A percentile compares a stretch with the other conserved stretches of the same genome.
Conservation (phyloP, 2,888 invertebrate species). For the Lasioglossum marginatum region DNA sequence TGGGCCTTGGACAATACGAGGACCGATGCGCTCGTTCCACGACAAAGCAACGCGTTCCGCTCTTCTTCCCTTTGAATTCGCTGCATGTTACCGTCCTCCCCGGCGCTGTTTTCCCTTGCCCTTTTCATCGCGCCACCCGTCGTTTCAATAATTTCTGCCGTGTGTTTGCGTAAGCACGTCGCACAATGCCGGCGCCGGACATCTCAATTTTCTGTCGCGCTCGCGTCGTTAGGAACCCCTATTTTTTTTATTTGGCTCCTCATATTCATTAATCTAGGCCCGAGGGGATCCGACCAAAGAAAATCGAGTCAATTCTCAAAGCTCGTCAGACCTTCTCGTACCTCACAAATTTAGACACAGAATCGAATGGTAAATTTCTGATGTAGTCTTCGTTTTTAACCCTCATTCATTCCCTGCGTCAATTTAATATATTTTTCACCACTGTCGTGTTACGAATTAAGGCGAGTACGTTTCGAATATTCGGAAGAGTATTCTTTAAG, state of each 20-base stretch:
- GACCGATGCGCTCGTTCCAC: constrained; percentile 64
- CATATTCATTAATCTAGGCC: background rate
- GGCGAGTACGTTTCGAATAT: no score
- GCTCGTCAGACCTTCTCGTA: background rate
- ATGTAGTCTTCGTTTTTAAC: background rate
- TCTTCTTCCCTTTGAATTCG: constrained; percentile 41
- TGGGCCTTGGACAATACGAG: constrained; percentile 78
- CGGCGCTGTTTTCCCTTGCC: constrained; percentile 14
- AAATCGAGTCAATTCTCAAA: background rate
- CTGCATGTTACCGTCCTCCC: constrained; percentile 2
- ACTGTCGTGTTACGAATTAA: no score
- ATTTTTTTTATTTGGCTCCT: background rate
- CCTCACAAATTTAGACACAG: background rate
- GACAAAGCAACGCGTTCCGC: constrained; percentile 60
- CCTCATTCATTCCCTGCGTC: no score
- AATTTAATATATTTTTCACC: background rate
- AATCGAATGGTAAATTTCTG: background rate
- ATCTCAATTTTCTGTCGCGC: constrained; percentile 64
- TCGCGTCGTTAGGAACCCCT: constrained; percentile 5
- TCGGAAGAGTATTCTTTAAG: no score
- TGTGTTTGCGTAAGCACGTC: constrained; percentile 63
- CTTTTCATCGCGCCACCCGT: constrained; percentile 43
- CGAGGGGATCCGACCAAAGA: background rate
- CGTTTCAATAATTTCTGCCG: constrained; percentile 69
- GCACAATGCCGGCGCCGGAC: constrained; percentile 59